Percentiles rank a stretch among this genome's conserved stretches.
phyloP scores from a whole-genome alignment of 2,113 vertebrate species.

The Nothocercus nigrocapillus region DNA sequence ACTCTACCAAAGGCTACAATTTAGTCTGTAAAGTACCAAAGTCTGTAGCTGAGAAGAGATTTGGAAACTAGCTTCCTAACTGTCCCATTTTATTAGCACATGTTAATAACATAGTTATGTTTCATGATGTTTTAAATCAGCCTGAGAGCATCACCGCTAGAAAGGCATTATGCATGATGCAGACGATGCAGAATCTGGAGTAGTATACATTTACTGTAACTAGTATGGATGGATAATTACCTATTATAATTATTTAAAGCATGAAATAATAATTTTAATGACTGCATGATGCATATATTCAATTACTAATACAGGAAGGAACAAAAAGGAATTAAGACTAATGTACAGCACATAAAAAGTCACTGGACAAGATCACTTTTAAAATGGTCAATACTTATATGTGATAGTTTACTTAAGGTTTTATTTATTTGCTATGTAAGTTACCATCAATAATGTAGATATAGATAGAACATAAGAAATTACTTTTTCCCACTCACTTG shows the following conservation, averaged over 20 bases:
- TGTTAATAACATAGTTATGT: neutral
- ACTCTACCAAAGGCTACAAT: neutral
- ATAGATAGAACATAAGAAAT: neutral
- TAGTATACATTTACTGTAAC: neutral
- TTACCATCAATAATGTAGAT: conserved; percentile 46
- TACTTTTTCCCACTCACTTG: neutral
- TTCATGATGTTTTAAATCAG: conserved; percentile 41
- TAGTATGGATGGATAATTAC: conserved; percentile 23
- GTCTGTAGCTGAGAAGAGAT: neutral
- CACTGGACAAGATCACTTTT: conserved; percentile 32
- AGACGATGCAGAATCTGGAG: conserved; percentile 7
- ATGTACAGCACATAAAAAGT: conserved; percentile 22
- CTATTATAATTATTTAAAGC: conserved; percentile 23
- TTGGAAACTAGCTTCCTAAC: neutral
- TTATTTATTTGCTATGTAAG: conserved; percentile 42
- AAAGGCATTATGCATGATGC: neutral
- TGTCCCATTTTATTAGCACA: neutral
- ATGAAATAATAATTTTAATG: conserved; percentile 57
- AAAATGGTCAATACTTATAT: conserved; percentile 46
- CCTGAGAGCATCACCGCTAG: neutral
- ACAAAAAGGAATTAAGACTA: conserved; percentile 17
- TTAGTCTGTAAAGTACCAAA: neutral
- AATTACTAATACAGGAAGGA: conserved; percentile 50
- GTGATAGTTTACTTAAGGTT: conserved; percentile 27
- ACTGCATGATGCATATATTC: neutral